Evolutionary conservation across 2,113 vertebrate genomes (phyloP).

Genomic region (Kryptolebias marmoratus): DNA sequence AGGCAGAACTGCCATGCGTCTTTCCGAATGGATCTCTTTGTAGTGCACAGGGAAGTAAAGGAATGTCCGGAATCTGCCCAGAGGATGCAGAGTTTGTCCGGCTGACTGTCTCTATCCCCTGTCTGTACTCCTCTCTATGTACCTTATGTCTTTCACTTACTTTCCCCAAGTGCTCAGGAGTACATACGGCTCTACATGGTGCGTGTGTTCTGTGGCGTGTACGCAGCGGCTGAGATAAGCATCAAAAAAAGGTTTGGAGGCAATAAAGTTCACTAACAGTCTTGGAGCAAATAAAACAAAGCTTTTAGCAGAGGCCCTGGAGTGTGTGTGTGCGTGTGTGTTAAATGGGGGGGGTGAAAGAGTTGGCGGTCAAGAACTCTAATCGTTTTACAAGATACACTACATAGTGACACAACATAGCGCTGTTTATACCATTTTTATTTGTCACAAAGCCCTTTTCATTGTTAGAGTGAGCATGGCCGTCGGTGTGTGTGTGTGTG

Average conservation of each 20-base stretch:
- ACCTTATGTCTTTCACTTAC: background rate
- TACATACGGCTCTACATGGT: background rate
- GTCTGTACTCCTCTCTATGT: constrained; percentile 1
- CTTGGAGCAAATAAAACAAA: constrained; percentile 52
- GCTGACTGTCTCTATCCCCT: constrained; percentile 31
- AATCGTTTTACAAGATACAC: constrained; percentile 31
- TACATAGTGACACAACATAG: constrained; percentile 29
- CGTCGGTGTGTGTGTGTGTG: constrained; percentile 11
- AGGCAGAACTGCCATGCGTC: constrained; percentile 51
- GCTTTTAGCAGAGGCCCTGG: constrained; percentile 40
- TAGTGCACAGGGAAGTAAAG: constrained; percentile 71
- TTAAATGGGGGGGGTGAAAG: constrained; percentile 48
- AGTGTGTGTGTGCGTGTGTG: constrained; percentile 16
- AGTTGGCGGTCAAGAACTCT: constrained; percentile 38
- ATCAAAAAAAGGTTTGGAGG: constrained; percentile 36
- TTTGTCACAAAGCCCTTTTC: constrained; percentile 4
- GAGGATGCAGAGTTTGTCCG: constrained; percentile 64
- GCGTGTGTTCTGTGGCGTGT: constrained; percentile 9
- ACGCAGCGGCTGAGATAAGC: constrained; percentile 25
- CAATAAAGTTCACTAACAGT: constrained; percentile 45
- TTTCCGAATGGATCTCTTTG: constrained; percentile 58
- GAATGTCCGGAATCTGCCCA: constrained; percentile 76
- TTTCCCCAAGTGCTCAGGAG: background rate
- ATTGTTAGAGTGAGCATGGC: constrained; percentile 15
- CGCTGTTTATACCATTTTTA: constrained; percentile 18